Evolutionary conservation across 2,113 vertebrate species (phyloP).

Genomic region (Microcebus murinus): DNA sequence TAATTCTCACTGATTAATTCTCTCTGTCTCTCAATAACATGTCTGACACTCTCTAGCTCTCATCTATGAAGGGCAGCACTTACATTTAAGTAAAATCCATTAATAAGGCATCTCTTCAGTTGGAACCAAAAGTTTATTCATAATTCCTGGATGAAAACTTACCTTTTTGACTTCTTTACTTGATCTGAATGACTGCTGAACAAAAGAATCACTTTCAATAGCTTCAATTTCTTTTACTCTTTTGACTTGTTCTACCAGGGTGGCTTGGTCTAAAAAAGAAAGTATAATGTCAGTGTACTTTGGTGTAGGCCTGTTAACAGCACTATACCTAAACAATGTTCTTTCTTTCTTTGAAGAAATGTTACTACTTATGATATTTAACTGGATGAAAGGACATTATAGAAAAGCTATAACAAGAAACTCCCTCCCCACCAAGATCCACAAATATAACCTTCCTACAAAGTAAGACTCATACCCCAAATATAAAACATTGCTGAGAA

Average conservation of each 20-base stretch:
- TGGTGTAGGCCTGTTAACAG: not conserved
- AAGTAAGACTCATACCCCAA: not conserved
- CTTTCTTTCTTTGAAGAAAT: conserved; percentile 47
- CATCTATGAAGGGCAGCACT: not conserved
- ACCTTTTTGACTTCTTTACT: conserved; percentile 95
- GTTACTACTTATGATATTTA: conserved; percentile 47
- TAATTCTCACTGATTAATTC: conserved; percentile 39
- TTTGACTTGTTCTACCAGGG: conserved; percentile 95
- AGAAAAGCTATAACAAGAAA: not conserved
- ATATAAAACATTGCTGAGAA: not conserved
- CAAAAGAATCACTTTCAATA: conserved; percentile 97
- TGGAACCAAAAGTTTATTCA: conserved; percentile 60
- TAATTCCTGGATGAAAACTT: conserved; percentile 73
- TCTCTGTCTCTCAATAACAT: not conserved
- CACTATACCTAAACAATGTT: not conserved
- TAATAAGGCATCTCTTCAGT: not conserved
- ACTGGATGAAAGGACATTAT: not conserved
- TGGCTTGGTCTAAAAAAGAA: conserved; percentile 89
- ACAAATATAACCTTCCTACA: not conserved
- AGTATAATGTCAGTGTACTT: conserved; percentile 52
- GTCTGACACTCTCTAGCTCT: not conserved
- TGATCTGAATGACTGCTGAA: conserved; percentile 97
- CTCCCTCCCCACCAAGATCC: not conserved
- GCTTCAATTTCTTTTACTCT: conserved; percentile 98
- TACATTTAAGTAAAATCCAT: conserved; percentile 29